Evolutionary conservation across 2,113 vertebrate species (phyloP).

Genomic region (Aleadryas rufinucha): DNA sequence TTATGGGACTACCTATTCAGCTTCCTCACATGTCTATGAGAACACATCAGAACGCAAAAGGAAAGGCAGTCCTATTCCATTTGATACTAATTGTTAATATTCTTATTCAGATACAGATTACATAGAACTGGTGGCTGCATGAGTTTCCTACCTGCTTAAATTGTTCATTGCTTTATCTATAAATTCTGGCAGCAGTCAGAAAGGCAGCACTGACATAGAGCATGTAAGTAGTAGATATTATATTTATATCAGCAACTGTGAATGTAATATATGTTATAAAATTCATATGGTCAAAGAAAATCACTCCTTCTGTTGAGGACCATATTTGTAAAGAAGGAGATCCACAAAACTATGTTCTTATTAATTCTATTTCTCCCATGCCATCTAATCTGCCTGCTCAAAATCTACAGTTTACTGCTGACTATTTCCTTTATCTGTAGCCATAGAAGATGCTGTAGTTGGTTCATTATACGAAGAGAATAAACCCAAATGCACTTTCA

Average conservation of each 20-base stretch:
- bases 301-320: neutral
- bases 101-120: neutral
- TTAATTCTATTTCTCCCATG: neutral
- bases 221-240: neutral
- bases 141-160: neutral
- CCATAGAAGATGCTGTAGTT: neutral
- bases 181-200: neutral
- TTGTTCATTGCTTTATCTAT: neutral
- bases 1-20: neutral
- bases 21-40: neutral
- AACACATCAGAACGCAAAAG: neutral
- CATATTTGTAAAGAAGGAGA: neutral
- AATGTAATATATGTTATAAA: neutral
- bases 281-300: neutral
- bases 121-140: neutral
- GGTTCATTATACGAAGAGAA: neutral
- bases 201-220: neutral
- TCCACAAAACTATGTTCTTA: neutral
- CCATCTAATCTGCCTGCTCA: neutral
- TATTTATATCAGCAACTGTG: neutral
- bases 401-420: neutral
- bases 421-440: neutral
- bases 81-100: neutral
- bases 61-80: neutral
- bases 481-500: neutral